Conservation (phyloP, 1,140 invertebrate species). For the Periplaneta americana region DNA sequence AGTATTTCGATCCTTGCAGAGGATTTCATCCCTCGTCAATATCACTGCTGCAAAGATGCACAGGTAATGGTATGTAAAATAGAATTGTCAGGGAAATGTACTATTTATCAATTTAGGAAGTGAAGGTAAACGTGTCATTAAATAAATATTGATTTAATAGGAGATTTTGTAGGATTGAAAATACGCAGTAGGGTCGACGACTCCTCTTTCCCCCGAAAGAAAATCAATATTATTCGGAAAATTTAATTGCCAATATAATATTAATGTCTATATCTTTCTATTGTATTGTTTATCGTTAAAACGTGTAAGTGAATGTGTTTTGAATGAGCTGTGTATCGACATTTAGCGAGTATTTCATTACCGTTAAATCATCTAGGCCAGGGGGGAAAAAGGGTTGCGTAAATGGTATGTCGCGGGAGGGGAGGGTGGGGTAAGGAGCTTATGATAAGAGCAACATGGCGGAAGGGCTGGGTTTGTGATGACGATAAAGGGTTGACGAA, state of each 20-base stretch:
- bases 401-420: background rate
- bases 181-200: conserved; percentile 12
- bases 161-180: conserved; percentile 9
- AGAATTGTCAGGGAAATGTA: background rate
- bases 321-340: background rate
- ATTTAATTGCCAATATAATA: background rate
- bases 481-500: background rate
- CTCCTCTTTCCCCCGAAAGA: conserved; percentile 14
- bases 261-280: background rate
- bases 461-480: conserved; percentile 6
- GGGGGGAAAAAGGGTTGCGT: conserved; percentile 15
- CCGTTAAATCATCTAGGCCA: conserved; percentile 12
- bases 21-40: conserved; percentile 12
- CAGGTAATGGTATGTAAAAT: conserved; percentile 10
- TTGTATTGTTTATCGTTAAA: background rate
- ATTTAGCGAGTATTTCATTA: background rate
- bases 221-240: conserved; percentile 16
- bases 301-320: background rate
- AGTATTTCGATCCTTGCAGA: conserved; percentile 12
- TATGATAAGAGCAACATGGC: conserved; percentile 14
- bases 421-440: conserved; percentile 2
- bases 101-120: background rate
- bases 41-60: conserved; percentile 9
- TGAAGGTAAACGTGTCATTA: background rate
- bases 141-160: conserved; percentile 8